Conservation (phyloP, 2,797 vertebrate species). For the Anas bernieri region DNA sequence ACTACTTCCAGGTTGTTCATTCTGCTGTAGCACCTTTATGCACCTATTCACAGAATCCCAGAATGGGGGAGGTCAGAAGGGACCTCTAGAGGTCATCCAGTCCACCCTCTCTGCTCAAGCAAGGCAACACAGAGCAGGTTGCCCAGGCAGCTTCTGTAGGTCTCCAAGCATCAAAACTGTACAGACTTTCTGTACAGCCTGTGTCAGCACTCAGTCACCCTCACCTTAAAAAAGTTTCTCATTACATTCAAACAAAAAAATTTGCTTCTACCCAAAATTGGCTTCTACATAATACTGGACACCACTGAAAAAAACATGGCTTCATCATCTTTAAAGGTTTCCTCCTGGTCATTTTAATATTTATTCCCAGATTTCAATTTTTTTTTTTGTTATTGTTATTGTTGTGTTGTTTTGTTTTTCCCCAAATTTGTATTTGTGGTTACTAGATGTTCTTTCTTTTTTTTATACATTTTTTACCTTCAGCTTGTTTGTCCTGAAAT, state of each 20-base stretch:
- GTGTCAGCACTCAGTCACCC: fast-evolving
- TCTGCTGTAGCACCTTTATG: not conserved
- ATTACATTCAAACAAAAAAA: not conserved
- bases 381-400: too few relatives aligned
- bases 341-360: not conserved
- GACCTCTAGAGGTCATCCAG: not conserved
- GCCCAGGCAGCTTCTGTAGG: not conserved
- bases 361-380: not conserved
- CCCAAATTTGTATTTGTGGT: not conserved
- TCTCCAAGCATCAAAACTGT: not conserved
- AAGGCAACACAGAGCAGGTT: fast-evolving
- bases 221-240: not conserved
- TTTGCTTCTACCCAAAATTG: too few relatives aligned
- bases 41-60: not conserved
- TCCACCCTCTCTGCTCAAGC: not conserved
- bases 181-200: not conserved
- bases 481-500: not conserved
- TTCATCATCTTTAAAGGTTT: not conserved
- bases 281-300: fast-evolving
- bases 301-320: not conserved
- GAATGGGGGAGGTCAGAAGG: not conserved
- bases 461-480: not conserved
- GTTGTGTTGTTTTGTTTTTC: not conserved
- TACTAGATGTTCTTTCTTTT: not conserved
- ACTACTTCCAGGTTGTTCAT: not conserved